phyloP scores from a whole-genome alignment of 2,797 vertebrate species.

The Leptatherina wallacei region DNA sequence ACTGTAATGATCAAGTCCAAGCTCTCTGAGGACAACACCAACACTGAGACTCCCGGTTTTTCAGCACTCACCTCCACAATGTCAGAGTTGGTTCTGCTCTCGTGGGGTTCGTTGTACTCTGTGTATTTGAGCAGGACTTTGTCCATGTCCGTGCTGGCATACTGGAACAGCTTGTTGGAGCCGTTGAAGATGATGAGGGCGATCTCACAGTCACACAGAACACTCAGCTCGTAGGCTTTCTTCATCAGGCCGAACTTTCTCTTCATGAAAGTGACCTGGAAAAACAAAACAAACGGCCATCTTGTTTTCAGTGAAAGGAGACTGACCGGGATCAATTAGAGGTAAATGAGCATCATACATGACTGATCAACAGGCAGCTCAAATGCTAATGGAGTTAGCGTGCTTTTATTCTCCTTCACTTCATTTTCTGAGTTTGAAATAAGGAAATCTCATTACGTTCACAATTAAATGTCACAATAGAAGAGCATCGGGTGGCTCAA shows the following conservation, averaged over 20 bases:
- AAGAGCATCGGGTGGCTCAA: too few species aligned
- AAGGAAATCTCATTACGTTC: too few species aligned
- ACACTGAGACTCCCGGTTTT: neutral
- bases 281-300: constrained; percentile 14
- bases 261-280: constrained; percentile 96
- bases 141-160: constrained; percentile 94
- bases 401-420: too few species aligned
- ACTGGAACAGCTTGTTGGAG: constrained; percentile 95
- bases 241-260: constrained; percentile 97
- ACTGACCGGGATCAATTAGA: neutral
- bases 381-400: too few species aligned
- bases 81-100: constrained; percentile 78
- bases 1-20: neutral
- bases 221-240: constrained; percentile 93
- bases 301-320: neutral
- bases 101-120: constrained; percentile 76
- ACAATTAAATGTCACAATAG: too few species aligned
- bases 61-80: constrained; percentile 70
- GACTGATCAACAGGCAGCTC: too few species aligned
- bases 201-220: constrained; percentile 94
- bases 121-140: constrained; percentile 92
- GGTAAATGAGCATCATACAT: too few species aligned
- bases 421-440: too few species aligned
- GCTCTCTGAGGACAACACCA: neutral
- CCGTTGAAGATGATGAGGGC: constrained; percentile 96